These are phyloP conservation scores for Penaeus japonicus DNA, from an alignment of 1,140 invertebrate genomes.

Conservation along the genomic window DNA sequence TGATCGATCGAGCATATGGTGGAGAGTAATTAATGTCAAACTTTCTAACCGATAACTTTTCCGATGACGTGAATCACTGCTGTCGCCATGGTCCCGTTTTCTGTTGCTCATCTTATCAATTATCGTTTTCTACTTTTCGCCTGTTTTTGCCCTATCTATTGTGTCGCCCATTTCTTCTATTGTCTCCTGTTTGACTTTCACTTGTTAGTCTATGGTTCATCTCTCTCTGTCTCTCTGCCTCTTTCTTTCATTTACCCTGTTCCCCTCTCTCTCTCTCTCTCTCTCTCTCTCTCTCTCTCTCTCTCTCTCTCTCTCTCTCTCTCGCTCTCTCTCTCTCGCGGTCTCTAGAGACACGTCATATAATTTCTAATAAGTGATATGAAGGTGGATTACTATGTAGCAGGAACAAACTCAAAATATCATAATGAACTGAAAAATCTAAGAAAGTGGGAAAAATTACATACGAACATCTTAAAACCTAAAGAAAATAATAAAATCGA, in stretches of 20 bases:
- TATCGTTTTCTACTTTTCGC: background rate
- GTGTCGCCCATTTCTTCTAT: too few species aligned
- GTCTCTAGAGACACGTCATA: background rate
- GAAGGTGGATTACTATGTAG: too few species aligned
- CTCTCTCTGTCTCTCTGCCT: background rate
- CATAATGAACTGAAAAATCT: too few species aligned
- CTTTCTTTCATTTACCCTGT: background rate
- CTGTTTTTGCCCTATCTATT: background rate
- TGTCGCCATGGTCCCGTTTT: background rate
- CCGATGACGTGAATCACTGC: background rate
- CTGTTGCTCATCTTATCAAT: background rate
- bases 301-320: background rate
- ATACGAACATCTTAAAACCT: too few species aligned
- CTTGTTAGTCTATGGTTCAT: background rate
- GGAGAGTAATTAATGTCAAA: too few species aligned
- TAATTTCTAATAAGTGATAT: too few species aligned
- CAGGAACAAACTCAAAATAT: too few species aligned
- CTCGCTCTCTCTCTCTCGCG: background rate
- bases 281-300: background rate
- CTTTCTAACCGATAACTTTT: too few species aligned
- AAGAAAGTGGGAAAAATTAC: too few species aligned
- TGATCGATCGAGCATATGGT: too few species aligned
- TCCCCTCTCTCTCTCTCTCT: background rate
- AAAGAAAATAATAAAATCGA: too few species aligned
- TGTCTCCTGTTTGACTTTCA: background rate